Base-by-base conservation (phyloP, 1,140 invertebrate species). In the Subanguina moxae region DNA sequence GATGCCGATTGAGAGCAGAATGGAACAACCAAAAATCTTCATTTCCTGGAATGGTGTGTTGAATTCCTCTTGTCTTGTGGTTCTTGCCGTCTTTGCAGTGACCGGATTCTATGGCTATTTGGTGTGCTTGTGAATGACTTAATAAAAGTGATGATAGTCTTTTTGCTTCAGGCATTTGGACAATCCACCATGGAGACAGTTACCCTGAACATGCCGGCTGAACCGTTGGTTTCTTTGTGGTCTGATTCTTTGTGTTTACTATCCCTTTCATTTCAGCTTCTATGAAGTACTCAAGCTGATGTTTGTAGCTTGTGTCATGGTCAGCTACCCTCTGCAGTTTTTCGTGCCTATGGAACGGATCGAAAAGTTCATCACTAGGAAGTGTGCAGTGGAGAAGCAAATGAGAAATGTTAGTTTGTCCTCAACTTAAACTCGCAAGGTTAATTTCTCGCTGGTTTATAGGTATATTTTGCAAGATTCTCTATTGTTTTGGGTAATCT, bases 41-140 rank as follows among this genome's bases (percentile, higher is more conserved):
- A 82, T 82, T 48, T 63, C 70, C 19, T 57, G 57, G 17, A 80
- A 80, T 62, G 79, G 78, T 17, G 78, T 80, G 3, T 62, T 80
- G 1, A 81, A 81, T 30, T 73, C 77, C 8, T 59, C 74, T 21
- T 80, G 79, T 32, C 48, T 74, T 46, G 28, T 81, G 5, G 71
- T 82, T 7, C 32, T 80, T 3, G 42, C 66, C 19, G 57, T 82
- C 28, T 82, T 59, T 52, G 67, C 64, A 19, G 65, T 67, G 19
- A 66, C 80, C 9, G 80, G 82, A 57, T 82, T 82, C 57, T 80
- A 81, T 71, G 82, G 82, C 48, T 82, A 82, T 67, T 62, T 83
- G 21, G 32, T 38, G 11, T 5, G 3, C 32, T 11, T 38, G 11
- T 5, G 11, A 38, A n/a, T n/a, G n/a, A n/a, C n/a, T n/a, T n/a